Conservation (phyloP, 2,797 vertebrate species). For the Synaphobranchus kaupii region DNA sequence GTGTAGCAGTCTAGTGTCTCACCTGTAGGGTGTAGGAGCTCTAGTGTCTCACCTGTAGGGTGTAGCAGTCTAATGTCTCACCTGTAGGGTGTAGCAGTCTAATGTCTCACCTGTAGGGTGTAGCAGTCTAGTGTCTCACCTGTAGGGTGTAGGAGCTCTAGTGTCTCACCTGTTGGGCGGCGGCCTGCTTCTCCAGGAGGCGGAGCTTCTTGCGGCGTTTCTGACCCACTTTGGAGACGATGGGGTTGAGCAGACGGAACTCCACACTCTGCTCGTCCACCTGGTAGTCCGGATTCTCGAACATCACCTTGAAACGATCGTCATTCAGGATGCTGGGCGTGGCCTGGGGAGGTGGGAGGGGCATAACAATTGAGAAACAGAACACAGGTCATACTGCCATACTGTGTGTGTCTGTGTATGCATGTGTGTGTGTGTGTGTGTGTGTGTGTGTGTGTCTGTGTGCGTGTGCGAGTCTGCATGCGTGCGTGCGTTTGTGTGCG, state of each 20-base stretch:
- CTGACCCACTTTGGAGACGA: constrained; percentile 91
- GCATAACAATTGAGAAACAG: background rate
- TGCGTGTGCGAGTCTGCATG: background rate
- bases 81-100: no score
- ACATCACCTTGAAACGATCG: constrained; percentile 96
- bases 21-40: background rate
- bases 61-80: no score
- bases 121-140: no score
- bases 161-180: constrained; percentile 69
- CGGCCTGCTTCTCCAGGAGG: constrained; percentile 74
- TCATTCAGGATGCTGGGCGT: constrained; percentile 87
- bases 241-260: constrained; percentile 93
- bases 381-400: background rate
- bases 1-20: background rate
- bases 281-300: constrained; percentile 97
- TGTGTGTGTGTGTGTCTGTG: background rate
- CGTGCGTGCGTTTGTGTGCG: background rate
- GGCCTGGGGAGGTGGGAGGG: constrained; percentile 65
- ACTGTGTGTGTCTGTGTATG: background rate
- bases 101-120: no score
- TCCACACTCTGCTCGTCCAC: constrained; percentile 96
- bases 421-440: background rate
- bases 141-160: background rate
- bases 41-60: background rate
- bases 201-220: constrained; percentile 89